Percentiles rank a stretch among this genome's conserved stretches.
Evolutionary conservation across 2,797 vertebrate species (phyloP).

Genomic region (Tympanoctomys barrerae): DNA sequence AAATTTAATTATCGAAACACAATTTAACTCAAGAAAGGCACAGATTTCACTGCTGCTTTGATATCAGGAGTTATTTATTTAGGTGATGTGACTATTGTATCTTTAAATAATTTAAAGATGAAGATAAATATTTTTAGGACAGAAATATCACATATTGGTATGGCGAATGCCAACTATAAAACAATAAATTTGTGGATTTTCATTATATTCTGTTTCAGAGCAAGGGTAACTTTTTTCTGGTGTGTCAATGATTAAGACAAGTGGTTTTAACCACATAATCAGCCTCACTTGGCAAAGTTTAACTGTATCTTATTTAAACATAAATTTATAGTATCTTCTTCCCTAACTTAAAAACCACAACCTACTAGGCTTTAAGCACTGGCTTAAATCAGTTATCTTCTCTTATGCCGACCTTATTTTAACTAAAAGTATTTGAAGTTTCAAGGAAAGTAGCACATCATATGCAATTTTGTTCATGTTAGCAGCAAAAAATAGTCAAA

Average conservation of each 20-base stretch:
- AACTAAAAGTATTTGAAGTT: not conserved
- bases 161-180: not conserved
- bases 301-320: not conserved
- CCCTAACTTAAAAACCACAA: not conserved
- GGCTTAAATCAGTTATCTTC: not conserved
- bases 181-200: not conserved
- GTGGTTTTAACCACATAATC: not conserved
- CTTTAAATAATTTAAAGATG: constrained; percentile 15
- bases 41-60: not conserved
- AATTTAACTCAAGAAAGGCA: not conserved
- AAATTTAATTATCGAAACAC: not conserved
- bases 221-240: not conserved
- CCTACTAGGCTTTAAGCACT: not conserved
- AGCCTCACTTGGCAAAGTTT: not conserved
- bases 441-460: not conserved
- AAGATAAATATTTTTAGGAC: constrained; percentile 33
- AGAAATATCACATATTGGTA: not conserved
- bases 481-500: not conserved
- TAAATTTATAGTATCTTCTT: not conserved
- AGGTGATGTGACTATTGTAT: not conserved
- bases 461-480: not conserved
- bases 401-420: not conserved
- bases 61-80: constrained; percentile 15
- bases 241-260: not conserved
- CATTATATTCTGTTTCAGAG: not conserved